Conservation (phyloP, 2,888 invertebrate species). For the Polydrusus cervinus region DNA sequence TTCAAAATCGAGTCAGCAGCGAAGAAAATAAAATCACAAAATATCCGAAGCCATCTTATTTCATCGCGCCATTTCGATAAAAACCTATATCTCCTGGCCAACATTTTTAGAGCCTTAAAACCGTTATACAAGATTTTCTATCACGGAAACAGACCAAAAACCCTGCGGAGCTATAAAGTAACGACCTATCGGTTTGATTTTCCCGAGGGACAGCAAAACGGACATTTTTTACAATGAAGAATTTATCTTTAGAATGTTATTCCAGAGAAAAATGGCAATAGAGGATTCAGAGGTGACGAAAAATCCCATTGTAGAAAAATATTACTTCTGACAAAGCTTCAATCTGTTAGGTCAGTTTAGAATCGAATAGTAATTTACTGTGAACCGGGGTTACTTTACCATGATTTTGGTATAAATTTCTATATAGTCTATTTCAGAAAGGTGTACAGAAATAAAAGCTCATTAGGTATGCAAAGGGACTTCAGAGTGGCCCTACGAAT, state of each 20-base stretch:
- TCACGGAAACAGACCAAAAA: slow-evolving; percentile 7
- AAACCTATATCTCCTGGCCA: slow-evolving; percentile 15
- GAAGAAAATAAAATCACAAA: not conserved
- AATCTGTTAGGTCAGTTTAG: too few species aligned
- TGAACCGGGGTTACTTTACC: too few species aligned
- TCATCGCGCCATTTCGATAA: slow-evolving; percentile 6
- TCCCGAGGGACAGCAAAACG: not conserved
- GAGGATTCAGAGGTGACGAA: slow-evolving; percentile 3
- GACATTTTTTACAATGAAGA: slow-evolving; percentile 20
- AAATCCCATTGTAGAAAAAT: not conserved
- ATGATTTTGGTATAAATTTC: too few species aligned
- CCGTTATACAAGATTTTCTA: slow-evolving; percentile 16
- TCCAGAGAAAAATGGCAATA: slow-evolving; percentile 7
- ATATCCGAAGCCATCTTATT: not conserved
- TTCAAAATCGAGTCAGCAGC: not conserved
- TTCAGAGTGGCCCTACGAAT: too few species aligned
- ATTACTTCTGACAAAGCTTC: too few species aligned
- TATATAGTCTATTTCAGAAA: too few species aligned
- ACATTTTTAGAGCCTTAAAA: slow-evolving; percentile 3
- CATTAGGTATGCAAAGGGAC: too few species aligned
- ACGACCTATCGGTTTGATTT: slow-evolving; percentile 20
- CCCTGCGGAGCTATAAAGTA: slow-evolving; percentile 18
- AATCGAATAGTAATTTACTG: too few species aligned
- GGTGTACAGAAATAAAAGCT: too few species aligned
- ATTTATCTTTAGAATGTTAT: slow-evolving; percentile 5